Evolutionary conservation across 2,113 vertebrate species (phyloP).

Genomic region (Aphyosemion australe): DNA sequence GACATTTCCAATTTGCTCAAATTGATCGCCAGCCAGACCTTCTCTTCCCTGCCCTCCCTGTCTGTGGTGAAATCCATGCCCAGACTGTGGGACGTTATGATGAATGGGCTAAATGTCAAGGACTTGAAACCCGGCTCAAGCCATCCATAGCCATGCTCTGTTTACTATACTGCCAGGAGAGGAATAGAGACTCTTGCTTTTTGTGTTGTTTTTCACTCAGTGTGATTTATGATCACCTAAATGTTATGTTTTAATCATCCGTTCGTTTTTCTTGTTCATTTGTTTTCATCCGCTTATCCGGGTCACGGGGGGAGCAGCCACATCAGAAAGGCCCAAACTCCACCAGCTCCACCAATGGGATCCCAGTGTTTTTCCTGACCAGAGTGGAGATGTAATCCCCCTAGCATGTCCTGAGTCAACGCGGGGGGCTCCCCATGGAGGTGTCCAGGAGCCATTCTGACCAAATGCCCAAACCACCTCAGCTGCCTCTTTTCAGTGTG

Average conservation of each 20-base stretch:
- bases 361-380: too few relatives aligned
- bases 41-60: conserved; percentile 54
- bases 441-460: too few relatives aligned
- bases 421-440: too few relatives aligned
- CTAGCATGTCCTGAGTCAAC: too few relatives aligned
- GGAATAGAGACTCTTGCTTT: conserved; percentile 30
- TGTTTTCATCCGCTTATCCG: too few relatives aligned
- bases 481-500: too few relatives aligned
- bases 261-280: too few relatives aligned
- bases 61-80: conserved; percentile 61
- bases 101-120: conserved; percentile 78
- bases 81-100: conserved; percentile 67
- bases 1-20: conserved; percentile 82
- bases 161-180: conserved; percentile 55
- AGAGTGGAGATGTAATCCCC: too few relatives aligned
- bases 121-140: conserved; percentile 70
- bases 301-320: too few relatives aligned
- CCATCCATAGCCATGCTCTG: conserved; percentile 52
- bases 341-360: too few relatives aligned
- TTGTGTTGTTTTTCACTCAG: conserved; percentile 13
- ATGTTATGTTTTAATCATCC: not conserved
- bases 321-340: too few relatives aligned
- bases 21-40: conserved; percentile 76
- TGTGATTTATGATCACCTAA: conserved; percentile 4
- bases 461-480: too few relatives aligned